Percentiles rank a stretch among this genome's conserved stretches.
Conservation (phyloP, 2,797 vertebrate genomes). For the Anomalospiza imberbis region DNA sequence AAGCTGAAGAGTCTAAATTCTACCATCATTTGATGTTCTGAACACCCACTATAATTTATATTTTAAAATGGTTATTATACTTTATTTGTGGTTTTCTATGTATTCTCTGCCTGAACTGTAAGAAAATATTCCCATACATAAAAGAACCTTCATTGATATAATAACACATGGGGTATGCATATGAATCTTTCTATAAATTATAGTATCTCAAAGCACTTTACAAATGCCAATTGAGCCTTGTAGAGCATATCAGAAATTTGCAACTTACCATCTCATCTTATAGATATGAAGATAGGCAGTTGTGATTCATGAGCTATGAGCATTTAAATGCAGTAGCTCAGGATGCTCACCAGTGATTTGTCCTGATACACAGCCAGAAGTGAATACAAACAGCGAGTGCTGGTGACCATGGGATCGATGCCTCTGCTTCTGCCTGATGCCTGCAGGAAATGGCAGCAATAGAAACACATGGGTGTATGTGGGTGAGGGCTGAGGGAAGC, state of each 20-base stretch:
- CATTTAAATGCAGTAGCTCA: neutral
- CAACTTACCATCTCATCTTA: neutral
- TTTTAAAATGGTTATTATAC: neutral
- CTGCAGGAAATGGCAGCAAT: neutral
- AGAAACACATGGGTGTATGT: neutral
- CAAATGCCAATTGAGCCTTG: neutral
- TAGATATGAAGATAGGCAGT: neutral
- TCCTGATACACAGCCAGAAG: neutral
- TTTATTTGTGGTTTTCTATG: neutral
- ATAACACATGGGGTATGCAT: neutral
- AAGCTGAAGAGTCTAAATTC: conserved; percentile 1
- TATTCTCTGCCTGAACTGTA: neutral
- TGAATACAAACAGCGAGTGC: neutral
- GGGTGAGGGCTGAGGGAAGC: neutral
- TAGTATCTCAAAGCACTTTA: neutral
- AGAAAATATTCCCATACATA: neutral
- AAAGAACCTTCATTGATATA: neutral
- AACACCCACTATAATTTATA: neutral
- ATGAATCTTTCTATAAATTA: neutral
- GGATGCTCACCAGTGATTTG: neutral
- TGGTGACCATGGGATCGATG: fast-evolving
- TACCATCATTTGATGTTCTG: neutral
- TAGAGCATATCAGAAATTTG: neutral
- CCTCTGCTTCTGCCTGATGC: neutral
- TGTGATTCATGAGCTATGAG: neutral